Evolutionary conservation across 1,140 invertebrate genomes (phyloP), one percentile per base, ranked within the genome.

Genomic region (Metaphire vulgaris): DNA sequence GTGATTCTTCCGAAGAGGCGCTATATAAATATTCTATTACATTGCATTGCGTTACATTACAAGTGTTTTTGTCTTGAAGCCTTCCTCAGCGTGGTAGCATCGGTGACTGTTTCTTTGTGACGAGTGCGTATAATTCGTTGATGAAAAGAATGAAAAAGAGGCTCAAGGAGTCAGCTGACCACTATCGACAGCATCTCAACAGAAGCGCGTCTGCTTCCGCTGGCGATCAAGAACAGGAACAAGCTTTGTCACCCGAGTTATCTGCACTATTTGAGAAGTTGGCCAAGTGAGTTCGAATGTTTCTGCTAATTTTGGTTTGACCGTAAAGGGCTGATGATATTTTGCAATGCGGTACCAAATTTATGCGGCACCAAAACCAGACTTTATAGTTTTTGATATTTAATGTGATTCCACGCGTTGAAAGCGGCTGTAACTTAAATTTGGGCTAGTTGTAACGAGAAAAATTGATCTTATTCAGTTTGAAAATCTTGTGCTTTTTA

Each of bases 71-170:
- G 32, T 72, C 67, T 77, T 75, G 2, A 64, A 85, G 83, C 41
- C 72, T 82, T 31, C 79, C 82, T 66, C 80, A 83, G 74, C 79
- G 83, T 74, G 83, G 89, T 31, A 90, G 91, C 77, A 88, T 93
- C 6, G 91, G 92, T 16, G 88, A 91, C 78, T 90, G 90, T 82
- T 93, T 94, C 84, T 93, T 93, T 81, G 91, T 92, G 77, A 89
- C 89, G 0, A 89, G 91, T 80, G 87, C 90, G 28, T 90, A 93
- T 86, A 85, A 90, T 33, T 86, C 87, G 34, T 90, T 92, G 74
- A 85, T 91, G 79, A 93, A 93, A 80, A 90, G 89, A 81, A 86
- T 94, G 33, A 93, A 92, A 80, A 90, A 89, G 79, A 88, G 89
- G 76, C 81, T 94, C 0, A 88, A 90, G 74, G 90, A 92, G 72